These are phyloP conservation scores for Axea sp. DNA, from an alignment of 2,888 invertebrate species.

Conservation along the genomic window DNA sequence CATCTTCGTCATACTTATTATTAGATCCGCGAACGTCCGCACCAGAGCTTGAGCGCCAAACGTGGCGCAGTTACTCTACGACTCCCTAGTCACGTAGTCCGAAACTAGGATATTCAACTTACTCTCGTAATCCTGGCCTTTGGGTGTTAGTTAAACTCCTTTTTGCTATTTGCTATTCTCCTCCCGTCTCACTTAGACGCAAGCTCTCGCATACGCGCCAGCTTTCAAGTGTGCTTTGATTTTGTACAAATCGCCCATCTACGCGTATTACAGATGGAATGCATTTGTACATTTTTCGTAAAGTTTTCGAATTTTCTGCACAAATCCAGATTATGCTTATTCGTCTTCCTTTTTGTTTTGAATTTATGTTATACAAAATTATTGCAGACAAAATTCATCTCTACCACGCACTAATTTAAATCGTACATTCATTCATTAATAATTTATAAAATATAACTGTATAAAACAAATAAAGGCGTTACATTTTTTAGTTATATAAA, in stretches of 20 bases:
- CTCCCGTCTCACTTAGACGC: slow-evolving; percentile 35
- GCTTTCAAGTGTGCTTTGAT: slow-evolving; percentile 46
- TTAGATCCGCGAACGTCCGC: slow-evolving; percentile 37
- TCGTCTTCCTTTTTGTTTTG: too few species aligned
- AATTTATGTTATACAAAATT: too few species aligned
- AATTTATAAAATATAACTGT: too few species aligned
- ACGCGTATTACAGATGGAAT: slow-evolving; percentile 23
- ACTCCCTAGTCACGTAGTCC: slow-evolving; percentile 60
- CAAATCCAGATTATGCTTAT: too few species aligned
- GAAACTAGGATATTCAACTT: slow-evolving; percentile 64
- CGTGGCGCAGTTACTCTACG: slow-evolving; percentile 35
- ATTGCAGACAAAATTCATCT: too few species aligned
- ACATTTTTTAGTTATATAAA: too few species aligned
- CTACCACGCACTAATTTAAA: too few species aligned
- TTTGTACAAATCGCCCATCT: slow-evolving; percentile 36
- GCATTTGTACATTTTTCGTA: slow-evolving; percentile 1
- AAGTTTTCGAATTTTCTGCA: too few species aligned
- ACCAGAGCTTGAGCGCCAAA: slow-evolving; percentile 7
- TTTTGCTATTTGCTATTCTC: slow-evolving; percentile 60
- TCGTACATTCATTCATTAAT: too few species aligned
- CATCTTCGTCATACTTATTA: slow-evolving; percentile 62
- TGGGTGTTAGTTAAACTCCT: slow-evolving; percentile 53
- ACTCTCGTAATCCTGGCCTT: slow-evolving; percentile 57
- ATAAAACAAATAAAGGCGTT: too few species aligned
- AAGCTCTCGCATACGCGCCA: slow-evolving; percentile 43